Conservation (phyloP, 2,797 vertebrate genomes). For the Centroberyx gerrardi region DNA sequence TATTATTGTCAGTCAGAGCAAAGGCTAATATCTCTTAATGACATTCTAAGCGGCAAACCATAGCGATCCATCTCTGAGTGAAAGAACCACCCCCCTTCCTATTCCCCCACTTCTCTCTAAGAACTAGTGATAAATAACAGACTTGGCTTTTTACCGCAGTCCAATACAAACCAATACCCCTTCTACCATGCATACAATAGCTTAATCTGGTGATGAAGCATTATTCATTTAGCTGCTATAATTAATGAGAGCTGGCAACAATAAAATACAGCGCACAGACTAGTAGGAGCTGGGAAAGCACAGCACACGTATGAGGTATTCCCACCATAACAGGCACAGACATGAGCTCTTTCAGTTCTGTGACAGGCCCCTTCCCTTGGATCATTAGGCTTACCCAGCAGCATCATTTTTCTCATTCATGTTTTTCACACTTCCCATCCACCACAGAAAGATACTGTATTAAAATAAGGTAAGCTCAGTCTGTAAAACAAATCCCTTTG, state of each 20-base stretch:
- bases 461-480: conserved; percentile 43
- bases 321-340: conserved; percentile 48
- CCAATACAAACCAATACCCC: background rate
- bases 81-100: background rate
- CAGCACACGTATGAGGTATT: conserved; percentile 44
- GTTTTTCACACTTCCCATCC: conserved; percentile 33
- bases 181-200: conserved; percentile 11
- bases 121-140: conserved; percentile 4
- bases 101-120: conserved; percentile 4
- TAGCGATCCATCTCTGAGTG: conserved; percentile 3
- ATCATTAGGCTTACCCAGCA: conserved; percentile 50
- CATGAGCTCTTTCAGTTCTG: conserved; percentile 44
- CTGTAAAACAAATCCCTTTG: conserved; percentile 57
- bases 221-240: conserved; percentile 56
- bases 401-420: conserved; percentile 10
- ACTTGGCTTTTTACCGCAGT: background rate
- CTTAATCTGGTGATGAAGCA: conserved; percentile 44
- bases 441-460: conserved; percentile 22
- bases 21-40: background rate
- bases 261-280: conserved; percentile 37
- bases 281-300: conserved; percentile 36
- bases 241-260: conserved; percentile 56
- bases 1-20: conserved; percentile 4
- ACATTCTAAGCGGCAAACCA: conserved; percentile 1
- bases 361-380: conserved; percentile 49